These are phyloP conservation scores for Morelia viridis DNA, from an alignment of 2,797 vertebrate genomes.

Conservation along the genomic window DNA sequence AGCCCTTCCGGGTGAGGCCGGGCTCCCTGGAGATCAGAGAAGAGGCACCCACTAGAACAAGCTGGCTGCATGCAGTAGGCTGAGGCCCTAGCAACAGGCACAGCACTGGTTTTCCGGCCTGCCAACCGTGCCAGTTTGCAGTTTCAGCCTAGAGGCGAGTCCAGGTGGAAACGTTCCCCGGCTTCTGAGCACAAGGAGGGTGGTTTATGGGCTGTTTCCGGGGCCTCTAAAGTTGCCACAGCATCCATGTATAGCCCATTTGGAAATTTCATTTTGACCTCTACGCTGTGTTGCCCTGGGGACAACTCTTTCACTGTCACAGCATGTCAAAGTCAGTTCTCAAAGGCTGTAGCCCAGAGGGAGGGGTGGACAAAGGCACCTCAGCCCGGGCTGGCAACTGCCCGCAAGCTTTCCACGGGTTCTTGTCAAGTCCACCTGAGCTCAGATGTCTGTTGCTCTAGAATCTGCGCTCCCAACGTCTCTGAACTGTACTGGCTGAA, in stretches of 20 bases:
- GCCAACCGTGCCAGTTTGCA: slow-evolving; percentile 25
- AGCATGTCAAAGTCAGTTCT: neutral
- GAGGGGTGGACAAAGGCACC: slow-evolving; percentile 13
- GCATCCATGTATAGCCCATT: slow-evolving; percentile 11
- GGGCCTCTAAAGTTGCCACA: slow-evolving; percentile 38
- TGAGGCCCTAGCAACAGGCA: slow-evolving; percentile 53
- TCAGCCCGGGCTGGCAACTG: neutral
- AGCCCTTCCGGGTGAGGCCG: neutral
- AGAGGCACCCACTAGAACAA: slow-evolving; percentile 40
- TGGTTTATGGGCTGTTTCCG: slow-evolving; percentile 46
- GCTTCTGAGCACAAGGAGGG: slow-evolving; percentile 53
- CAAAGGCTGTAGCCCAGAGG: slow-evolving; percentile 6
- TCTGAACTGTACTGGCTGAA: neutral
- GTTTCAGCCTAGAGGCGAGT: slow-evolving; percentile 48
- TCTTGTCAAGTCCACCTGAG: neutral
- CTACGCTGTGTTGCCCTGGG: slow-evolving; percentile 9
- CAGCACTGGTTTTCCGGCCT: slow-evolving; percentile 39
- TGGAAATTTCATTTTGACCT: neutral
- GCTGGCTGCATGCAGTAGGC: slow-evolving; percentile 46
- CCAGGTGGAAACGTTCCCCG: slow-evolving; percentile 61
- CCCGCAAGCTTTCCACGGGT: neutral
- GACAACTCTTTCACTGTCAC: slow-evolving; percentile 22
- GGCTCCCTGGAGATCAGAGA: neutral
- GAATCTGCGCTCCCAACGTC: neutral
- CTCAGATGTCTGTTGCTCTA: neutral